phyloP scores from a whole-genome alignment of 2,888 invertebrate species.

The Drosophila fungiperda region DNA sequence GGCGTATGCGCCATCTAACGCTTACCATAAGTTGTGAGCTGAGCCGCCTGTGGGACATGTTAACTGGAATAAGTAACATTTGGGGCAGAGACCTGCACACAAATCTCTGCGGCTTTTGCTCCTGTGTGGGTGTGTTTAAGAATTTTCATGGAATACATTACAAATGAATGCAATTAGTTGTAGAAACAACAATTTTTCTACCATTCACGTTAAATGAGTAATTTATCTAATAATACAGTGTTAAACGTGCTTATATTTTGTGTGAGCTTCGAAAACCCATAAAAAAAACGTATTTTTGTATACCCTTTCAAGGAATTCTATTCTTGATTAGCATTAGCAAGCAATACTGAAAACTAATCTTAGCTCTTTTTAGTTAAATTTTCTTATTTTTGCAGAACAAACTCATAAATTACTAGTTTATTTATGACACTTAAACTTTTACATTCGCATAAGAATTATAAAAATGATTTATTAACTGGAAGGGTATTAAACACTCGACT shows the following conservation, averaged over 20 bases:
- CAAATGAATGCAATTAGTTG: constrained; percentile 13
- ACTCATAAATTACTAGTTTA: not conserved
- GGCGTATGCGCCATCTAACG: constrained; percentile 56
- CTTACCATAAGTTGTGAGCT: constrained; percentile 25
- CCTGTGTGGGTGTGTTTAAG: not conserved
- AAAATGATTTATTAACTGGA: not conserved
- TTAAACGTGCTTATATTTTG: constrained; percentile 40
- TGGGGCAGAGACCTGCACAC: not conserved
- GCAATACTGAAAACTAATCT: not conserved
- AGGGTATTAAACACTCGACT: not conserved
- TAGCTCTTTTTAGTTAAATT: not conserved
- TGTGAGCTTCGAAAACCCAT: not conserved
- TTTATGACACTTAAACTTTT: not conserved
- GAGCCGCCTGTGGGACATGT: constrained; percentile 36
- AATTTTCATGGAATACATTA: constrained; percentile 16
- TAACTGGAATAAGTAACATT: constrained; percentile 34
- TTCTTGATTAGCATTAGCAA: not conserved
- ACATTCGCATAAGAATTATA: not conserved
- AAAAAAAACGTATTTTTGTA: not conserved
- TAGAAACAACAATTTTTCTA: constrained; percentile 1
- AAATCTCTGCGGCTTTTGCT: constrained; percentile 5
- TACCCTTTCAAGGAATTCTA: not conserved
- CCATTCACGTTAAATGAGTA: constrained; percentile 13
- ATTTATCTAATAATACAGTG: constrained; percentile 4
- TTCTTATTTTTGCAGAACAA: not conserved